Base-by-base conservation (phyloP, 92 coral and sea anemone species). In the Parazoanthus atlanticus region DNA sequence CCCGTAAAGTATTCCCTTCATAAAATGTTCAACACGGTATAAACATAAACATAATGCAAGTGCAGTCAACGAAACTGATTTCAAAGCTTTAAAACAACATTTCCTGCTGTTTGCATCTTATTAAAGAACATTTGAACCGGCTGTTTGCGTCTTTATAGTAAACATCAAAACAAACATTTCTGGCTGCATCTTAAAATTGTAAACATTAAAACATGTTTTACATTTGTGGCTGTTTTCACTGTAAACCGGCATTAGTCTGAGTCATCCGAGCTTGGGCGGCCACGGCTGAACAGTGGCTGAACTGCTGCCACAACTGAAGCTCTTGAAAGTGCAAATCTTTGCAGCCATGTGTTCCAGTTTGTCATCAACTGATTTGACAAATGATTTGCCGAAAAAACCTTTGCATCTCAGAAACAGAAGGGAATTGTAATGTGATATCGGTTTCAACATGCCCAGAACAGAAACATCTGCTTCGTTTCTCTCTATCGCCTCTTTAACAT, bases 271-370 rank as follows among this genome's bases (percentile, higher is more conserved):
- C 74, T 67, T 32, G 74, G 33, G 74, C 31, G 74, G 74, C 74
- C 74, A 67, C 74, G 30, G 33, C 25, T 67, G 13, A 67, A 67
- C 74, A 26, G 6, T 67, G 74, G 33, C 74, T 67, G 74, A 67
- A 67, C 33, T 67, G 74, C 74, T 67, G 74, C 74, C 74, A 67
- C 74, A 67, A 67, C 74, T 67, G 15, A 67, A 67, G 74, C 30
- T 67, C 74, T 67, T 67, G 74, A 25, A 67, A 67, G 33, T 67
- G 33, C 74, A 3, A 67, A n/a, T 67, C 33, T 67, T 26, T 66
- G 72, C 72, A 66, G 72, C 72, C 72, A 66, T 66, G 13, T 66
- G 28, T 66, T 67, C 74, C 74, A 67, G 74, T 67, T 67, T 67
- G 74, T 67, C 74, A 67, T 67, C 33, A 67, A 67, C 30, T 67